Percentiles rank a stretch among this genome's conserved stretches.
phyloP scores from a whole-genome alignment of 2,113 vertebrate genomes.

The Peromyscus maniculatus region DNA sequence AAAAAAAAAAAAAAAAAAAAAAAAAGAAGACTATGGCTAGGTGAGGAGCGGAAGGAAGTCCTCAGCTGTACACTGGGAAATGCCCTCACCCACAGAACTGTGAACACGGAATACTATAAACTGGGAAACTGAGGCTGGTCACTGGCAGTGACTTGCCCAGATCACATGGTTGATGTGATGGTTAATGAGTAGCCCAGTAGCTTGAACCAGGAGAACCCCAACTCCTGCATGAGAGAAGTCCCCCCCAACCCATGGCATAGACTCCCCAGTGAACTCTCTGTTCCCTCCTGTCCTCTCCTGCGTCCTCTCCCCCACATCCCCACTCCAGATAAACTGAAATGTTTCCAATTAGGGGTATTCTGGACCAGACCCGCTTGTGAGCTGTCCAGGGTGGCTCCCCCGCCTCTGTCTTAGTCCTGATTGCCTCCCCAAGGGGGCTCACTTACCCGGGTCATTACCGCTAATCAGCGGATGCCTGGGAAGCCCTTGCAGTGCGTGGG shows the following conservation, averaged over 20 bases:
- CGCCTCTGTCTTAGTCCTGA: slow-evolving; percentile 71
- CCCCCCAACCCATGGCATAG: background rate
- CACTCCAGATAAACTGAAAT: slow-evolving; percentile 77
- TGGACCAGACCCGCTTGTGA: slow-evolving; percentile 23
- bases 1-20: too few relatives aligned
- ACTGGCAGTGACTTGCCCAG: background rate
- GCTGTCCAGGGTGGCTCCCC: slow-evolving; percentile 77
- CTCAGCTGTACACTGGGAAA: background rate
- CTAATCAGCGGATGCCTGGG: slow-evolving; percentile 79
- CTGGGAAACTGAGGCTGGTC: background rate
- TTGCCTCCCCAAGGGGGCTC: slow-evolving; percentile 79
- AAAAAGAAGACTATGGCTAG: background rate
- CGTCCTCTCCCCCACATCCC: slow-evolving; percentile 58
- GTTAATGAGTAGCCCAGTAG: background rate
- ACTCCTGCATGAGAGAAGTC: background rate
- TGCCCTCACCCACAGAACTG: background rate
- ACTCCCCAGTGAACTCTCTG: slow-evolving; percentile 70
- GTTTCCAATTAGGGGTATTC: slow-evolving; percentile 82
- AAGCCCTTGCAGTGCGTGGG: slow-evolving; percentile 25
- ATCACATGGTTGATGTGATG: background rate
- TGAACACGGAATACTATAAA: background rate
- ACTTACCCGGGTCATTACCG: slow-evolving; percentile 80
- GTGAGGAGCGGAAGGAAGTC: background rate
- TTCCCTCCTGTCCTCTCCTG: slow-evolving; percentile 78
- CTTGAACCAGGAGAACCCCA: background rate